Conservation (phyloP, 1,140 invertebrate genomes). For the Dendrolimus punctatus region DNA sequence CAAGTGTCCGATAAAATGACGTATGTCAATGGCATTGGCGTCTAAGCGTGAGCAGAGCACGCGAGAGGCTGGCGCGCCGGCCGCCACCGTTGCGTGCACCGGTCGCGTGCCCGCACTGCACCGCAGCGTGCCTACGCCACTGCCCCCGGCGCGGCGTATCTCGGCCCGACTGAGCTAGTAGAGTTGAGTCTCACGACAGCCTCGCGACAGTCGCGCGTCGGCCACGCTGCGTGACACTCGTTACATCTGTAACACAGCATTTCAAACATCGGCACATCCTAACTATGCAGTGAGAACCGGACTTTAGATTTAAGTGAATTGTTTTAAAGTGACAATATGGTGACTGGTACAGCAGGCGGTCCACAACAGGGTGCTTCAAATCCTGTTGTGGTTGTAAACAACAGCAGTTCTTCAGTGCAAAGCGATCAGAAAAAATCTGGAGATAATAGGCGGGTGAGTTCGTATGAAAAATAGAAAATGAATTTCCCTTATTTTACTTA, state of each 20-base stretch:
- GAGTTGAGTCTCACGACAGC: neutral
- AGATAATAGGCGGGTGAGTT: slow-evolving; percentile 55
- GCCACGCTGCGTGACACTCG: slow-evolving; percentile 23
- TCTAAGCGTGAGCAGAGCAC: slow-evolving; percentile 19
- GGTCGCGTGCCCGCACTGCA: slow-evolving; percentile 27
- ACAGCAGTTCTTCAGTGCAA: slow-evolving; percentile 29
- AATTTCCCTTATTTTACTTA: no score
- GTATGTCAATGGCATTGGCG: slow-evolving; percentile 12
- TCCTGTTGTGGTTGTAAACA: slow-evolving; percentile 22
- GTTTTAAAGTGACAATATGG: slow-evolving; percentile 32
- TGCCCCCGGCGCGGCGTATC: slow-evolving; percentile 9
- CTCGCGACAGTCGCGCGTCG: slow-evolving; percentile 46
- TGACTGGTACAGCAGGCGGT: slow-evolving; percentile 44
- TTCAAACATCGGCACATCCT: neutral
- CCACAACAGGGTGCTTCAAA: slow-evolving; percentile 38
- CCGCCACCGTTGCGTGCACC: slow-evolving; percentile 16
- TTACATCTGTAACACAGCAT: slow-evolving; percentile 1
- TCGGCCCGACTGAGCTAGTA: slow-evolving; percentile 6
- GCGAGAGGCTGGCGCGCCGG: slow-evolving; percentile 15
- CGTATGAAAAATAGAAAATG: slow-evolving; percentile 1
- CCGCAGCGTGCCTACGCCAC: slow-evolving; percentile 12
- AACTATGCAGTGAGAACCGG: slow-evolving; percentile 34
- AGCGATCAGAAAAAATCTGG: slow-evolving; percentile 40
- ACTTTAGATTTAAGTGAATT: slow-evolving; percentile 17
- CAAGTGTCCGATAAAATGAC: slow-evolving; percentile 5